These are phyloP conservation scores for Dynastes maya DNA, from an alignment of 2,888 invertebrate genomes.

Conservation along the genomic window DNA sequence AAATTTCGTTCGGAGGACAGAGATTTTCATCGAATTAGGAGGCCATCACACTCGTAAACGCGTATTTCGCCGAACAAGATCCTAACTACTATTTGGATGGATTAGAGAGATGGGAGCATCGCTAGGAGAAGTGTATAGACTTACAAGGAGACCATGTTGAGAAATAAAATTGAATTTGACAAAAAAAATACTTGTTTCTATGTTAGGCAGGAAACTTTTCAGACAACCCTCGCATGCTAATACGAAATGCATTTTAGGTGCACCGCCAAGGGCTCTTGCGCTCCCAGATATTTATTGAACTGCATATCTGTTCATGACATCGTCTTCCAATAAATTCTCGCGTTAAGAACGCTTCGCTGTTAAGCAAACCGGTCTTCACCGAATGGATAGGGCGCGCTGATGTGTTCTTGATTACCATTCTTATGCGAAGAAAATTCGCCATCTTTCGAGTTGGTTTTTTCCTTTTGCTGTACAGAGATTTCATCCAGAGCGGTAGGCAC, in stretches of 20 bases:
- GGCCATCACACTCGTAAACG: too few species aligned
- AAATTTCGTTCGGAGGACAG: too few species aligned
- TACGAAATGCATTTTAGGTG: constrained; percentile 25
- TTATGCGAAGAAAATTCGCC: background rate
- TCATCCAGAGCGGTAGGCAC: background rate
- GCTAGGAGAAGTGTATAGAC: too few species aligned
- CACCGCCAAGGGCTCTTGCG: background rate
- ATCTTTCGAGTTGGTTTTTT: background rate
- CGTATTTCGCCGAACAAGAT: too few species aligned
- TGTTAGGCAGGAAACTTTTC: too few species aligned
- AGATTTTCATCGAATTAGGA: too few species aligned
- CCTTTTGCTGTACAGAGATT: background rate
- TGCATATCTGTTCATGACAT: constrained; percentile 24
- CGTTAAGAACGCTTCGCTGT: constrained; percentile 19
- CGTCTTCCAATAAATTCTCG: constrained; percentile 21
- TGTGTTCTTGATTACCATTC: constrained; percentile 28
- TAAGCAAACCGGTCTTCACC: background rate
- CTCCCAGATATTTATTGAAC: constrained; percentile 26
- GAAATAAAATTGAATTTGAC: too few species aligned
- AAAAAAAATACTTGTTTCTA: too few species aligned
- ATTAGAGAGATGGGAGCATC: too few species aligned
- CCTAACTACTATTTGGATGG: too few species aligned
- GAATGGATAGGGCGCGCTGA: constrained; percentile 21
- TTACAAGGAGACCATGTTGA: too few species aligned
- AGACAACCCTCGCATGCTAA: background rate